These are phyloP conservation scores for Trochalopteron elliotii DNA, from an alignment of 2,113 vertebrate species.

Conservation along the genomic window DNA sequence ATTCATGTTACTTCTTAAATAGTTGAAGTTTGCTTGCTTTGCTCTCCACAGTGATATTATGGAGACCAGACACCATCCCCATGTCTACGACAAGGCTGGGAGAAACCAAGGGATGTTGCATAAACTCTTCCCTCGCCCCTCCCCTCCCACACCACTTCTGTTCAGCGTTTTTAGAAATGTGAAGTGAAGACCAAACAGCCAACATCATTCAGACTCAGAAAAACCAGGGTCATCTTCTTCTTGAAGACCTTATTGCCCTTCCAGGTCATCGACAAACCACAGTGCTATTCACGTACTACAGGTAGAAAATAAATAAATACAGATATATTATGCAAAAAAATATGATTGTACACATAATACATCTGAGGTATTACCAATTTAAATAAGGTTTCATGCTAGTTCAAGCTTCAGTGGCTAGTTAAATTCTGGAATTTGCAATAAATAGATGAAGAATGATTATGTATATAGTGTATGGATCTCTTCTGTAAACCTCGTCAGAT, in stretches of 20 bases:
- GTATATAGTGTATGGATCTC: conserved; percentile 54
- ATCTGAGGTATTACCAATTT: conserved; percentile 81
- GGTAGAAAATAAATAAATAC: conserved; percentile 89
- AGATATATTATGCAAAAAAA: conserved; percentile 77
- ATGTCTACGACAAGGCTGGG: background rate
- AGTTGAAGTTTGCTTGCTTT: background rate
- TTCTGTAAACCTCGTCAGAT: conserved; percentile 59
- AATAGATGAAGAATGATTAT: conserved; percentile 65
- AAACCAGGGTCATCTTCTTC: background rate
- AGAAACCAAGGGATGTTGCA: background rate
- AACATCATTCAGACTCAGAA: background rate
- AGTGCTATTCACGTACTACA: conserved; percentile 74
- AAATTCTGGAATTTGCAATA: conserved; percentile 71
- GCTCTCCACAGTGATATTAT: background rate
- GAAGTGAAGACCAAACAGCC: background rate
- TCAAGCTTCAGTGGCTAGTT: conserved; percentile 71
- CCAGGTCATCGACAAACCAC: conserved; percentile 68
- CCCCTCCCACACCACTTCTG: background rate
- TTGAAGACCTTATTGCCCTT: conserved; percentile 65
- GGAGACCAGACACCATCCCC: background rate
- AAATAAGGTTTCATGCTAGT: conserved; percentile 73
- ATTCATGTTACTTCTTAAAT: background rate
- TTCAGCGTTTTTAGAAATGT: background rate
- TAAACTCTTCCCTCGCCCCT: accelerated
- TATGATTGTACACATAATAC: conserved; percentile 82